Evolutionary conservation across 2,888 invertebrate genomes (phyloP).

Genomic region (Platycnemis pennipes): DNA sequence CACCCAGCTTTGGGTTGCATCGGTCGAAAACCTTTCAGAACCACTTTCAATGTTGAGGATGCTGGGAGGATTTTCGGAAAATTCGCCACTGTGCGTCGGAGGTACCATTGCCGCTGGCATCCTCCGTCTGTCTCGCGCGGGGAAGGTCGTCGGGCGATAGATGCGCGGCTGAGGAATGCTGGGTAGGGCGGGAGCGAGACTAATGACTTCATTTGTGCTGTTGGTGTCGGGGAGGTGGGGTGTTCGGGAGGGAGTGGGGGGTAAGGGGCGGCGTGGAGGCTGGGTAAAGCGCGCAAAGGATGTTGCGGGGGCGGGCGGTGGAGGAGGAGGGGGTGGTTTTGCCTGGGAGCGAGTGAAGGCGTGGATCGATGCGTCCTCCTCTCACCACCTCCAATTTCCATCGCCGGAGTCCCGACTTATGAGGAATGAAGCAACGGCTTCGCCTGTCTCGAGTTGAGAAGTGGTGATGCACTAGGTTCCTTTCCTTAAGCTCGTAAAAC

Average conservation of each 20-base stretch:
- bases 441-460: not conserved
- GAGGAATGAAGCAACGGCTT: not conserved
- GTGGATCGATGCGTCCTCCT: not conserved
- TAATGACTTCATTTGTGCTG: conserved; percentile 26
- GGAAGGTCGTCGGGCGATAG: not conserved
- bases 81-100: not conserved
- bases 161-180: not conserved
- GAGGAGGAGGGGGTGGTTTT: not conserved
- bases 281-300: not conserved
- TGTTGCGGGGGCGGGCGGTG: not conserved
- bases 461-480: too few species aligned
- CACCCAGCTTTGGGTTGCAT: too few species aligned
- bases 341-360: not conserved
- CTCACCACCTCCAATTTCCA: not conserved
- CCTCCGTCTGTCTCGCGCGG: not conserved
- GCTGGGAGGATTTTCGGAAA: not conserved
- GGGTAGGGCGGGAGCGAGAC: not conserved
- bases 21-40: too few species aligned
- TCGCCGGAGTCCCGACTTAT: not conserved
- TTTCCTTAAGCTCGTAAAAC: too few species aligned
- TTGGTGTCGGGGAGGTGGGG: not conserved
- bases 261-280: not conserved
- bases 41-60: not conserved
- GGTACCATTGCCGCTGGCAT: not conserved
- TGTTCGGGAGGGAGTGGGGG: not conserved